Conservation (phyloP, 37 sponge, comb jelly and placozoan genomes). For the Halisarca cf. caerulea region DNA sequence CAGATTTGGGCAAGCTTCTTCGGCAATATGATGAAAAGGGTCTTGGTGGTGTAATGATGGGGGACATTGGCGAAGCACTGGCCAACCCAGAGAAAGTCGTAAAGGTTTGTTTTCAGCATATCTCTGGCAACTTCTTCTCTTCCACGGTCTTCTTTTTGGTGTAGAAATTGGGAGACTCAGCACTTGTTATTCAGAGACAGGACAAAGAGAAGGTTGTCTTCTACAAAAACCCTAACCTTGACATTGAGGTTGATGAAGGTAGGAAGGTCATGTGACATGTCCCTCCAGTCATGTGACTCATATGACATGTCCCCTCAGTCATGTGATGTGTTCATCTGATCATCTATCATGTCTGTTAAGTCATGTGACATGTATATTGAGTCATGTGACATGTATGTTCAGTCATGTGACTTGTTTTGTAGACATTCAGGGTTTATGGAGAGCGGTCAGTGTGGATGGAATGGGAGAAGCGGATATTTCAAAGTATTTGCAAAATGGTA, state of each 20-base stretch:
- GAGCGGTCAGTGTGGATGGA: conserved; percentile 59
- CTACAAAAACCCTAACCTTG: conserved; percentile 60
- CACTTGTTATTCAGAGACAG: conserved; percentile 35
- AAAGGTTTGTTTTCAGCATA: conserved; percentile 18
- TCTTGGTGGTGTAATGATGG: conserved; percentile 59
- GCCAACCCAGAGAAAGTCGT: conserved; percentile 60
- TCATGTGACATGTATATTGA: neutral
- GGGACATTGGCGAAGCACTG: conserved; percentile 63
- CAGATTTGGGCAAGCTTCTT: conserved; percentile 50
- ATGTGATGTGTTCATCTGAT: neutral
- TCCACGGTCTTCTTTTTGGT: neutral
- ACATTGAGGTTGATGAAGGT: conserved; percentile 52
- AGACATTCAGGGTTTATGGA: conserved; percentile 66
- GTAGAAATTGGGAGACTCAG: conserved; percentile 45
- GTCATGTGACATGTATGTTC: neutral
- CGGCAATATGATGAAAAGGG: conserved; percentile 45
- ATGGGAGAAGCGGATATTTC: conserved; percentile 69
- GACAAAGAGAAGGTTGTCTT: conserved; percentile 80
- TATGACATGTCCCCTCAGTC: neutral
- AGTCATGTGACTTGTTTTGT: neutral
- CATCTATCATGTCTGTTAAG: neutral
- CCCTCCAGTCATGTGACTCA: neutral
- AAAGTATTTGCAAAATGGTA: conserved; percentile 58
- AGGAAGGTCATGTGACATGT: neutral
- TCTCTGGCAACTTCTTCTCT: neutral